These are phyloP conservation scores for Fissipunctia ypsillon DNA, from an alignment of 2,888 invertebrate species.

Conservation along the genomic window DNA sequence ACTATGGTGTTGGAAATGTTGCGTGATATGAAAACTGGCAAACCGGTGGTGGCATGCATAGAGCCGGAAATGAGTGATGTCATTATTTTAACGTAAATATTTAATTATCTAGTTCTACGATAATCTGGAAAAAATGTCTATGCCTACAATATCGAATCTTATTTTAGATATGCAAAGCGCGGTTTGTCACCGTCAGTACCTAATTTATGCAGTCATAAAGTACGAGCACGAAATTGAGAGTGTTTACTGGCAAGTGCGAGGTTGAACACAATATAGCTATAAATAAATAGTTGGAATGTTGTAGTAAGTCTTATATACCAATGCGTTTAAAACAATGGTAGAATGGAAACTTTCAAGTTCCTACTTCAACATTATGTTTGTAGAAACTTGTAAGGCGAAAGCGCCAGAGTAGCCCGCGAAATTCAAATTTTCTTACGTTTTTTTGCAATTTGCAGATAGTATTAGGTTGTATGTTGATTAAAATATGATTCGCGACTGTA, in stretches of 20 bases:
- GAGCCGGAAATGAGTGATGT: slow-evolving; percentile 33
- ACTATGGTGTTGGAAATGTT: slow-evolving; percentile 25
- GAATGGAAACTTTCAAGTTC: neutral
- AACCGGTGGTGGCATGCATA: slow-evolving; percentile 15
- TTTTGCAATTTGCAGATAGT: too few relatives aligned
- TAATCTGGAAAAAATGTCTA: neutral
- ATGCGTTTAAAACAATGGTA: neutral
- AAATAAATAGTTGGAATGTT: slow-evolving; percentile 25
- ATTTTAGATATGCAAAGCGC: slow-evolving; percentile 21
- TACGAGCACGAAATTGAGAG: slow-evolving; percentile 30
- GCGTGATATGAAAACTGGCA: slow-evolving; percentile 16
- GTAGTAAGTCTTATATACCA: neutral
- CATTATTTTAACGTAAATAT: slow-evolving; percentile 32
- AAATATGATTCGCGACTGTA: too few relatives aligned
- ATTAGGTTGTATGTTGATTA: too few relatives aligned
- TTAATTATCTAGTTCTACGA: neutral
- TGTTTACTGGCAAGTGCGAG: slow-evolving; percentile 36
- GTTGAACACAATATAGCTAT: slow-evolving; percentile 28
- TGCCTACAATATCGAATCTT: slow-evolving; percentile 11
- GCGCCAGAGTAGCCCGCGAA: too few relatives aligned
- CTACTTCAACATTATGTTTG: neutral
- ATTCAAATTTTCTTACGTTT: too few relatives aligned
- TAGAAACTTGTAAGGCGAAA: too few relatives aligned
- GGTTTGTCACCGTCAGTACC: slow-evolving; percentile 30
- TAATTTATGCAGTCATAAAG: slow-evolving; percentile 37